Evolutionary conservation across 2,113 vertebrate genomes (phyloP).

Genomic region (Oryzias curvinotus): DNA sequence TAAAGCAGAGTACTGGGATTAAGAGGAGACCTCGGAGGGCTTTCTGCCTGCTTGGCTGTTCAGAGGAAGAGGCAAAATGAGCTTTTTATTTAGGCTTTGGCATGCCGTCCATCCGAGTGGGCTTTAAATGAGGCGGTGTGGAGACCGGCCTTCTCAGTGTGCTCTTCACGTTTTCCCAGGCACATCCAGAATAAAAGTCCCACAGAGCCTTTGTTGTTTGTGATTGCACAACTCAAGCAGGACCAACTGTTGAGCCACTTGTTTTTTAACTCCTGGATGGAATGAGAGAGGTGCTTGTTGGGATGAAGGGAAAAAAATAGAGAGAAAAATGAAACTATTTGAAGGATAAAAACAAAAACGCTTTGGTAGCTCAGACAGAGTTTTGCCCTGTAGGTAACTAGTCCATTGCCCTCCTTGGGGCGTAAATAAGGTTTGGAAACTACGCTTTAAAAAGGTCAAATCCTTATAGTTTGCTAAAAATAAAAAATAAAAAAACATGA

Average conservation of each 20-base stretch:
- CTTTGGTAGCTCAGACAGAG: too few species aligned
- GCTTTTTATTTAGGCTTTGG: slow-evolving; percentile 75
- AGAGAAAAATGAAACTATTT: too few species aligned
- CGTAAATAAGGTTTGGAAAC: too few species aligned
- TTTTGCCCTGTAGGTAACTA: too few species aligned
- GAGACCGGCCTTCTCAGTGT: slow-evolving; percentile 61
- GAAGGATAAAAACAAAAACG: too few species aligned
- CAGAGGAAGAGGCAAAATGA: slow-evolving; percentile 66
- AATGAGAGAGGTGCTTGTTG: neutral
- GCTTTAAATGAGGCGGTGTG: slow-evolving; percentile 59
- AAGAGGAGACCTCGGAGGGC: slow-evolving; percentile 49
- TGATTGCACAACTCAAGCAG: slow-evolving; percentile 57
- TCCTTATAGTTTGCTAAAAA: neutral
- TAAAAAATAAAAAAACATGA: neutral
- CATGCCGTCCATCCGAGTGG: slow-evolving; percentile 54
- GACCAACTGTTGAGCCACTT: slow-evolving; percentile 9
- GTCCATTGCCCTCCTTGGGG: too few species aligned
- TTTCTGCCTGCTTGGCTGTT: slow-evolving; percentile 55
- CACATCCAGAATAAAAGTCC: slow-evolving; percentile 59
- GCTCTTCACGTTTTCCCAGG: slow-evolving; percentile 74
- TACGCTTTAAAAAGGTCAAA: too few species aligned
- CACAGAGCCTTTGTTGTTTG: slow-evolving; percentile 67
- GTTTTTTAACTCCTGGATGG: slow-evolving; percentile 19
- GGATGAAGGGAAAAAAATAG: too few species aligned
- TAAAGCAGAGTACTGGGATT: slow-evolving; percentile 53